Evolutionary conservation across 2,888 invertebrate genomes (phyloP).

Genomic region (Iphiclides podalirius): DNA sequence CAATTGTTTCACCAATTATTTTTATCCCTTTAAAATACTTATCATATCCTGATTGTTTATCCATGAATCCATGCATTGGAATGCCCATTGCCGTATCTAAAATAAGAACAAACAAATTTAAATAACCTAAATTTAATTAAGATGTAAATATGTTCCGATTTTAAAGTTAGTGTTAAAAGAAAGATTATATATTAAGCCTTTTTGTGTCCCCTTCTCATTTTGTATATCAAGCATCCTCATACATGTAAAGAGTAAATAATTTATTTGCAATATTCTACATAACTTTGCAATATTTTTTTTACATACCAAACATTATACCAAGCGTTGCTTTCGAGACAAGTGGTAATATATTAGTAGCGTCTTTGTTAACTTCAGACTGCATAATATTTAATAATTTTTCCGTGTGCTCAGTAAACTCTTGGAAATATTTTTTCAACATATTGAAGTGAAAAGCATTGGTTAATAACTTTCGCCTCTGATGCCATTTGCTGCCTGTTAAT

Average conservation of each 20-base stretch:
- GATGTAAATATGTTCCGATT: too few relatives aligned
- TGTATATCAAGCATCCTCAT: too few relatives aligned
- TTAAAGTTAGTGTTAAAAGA: too few relatives aligned
- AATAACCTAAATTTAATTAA: too few relatives aligned
- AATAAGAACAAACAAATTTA: not conserved
- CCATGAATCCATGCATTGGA: not conserved
- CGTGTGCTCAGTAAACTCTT: constrained; percentile 52
- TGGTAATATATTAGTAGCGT: constrained; percentile 15
- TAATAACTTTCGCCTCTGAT: constrained; percentile 58
- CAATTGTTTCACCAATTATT: constrained; percentile 17
- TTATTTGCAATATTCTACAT: too few relatives aligned
- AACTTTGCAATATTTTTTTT: constrained; percentile 1
- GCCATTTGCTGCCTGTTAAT: constrained; percentile 47
- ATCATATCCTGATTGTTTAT: not conserved
- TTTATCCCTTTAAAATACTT: constrained; percentile 29
- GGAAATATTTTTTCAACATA: constrained; percentile 54
- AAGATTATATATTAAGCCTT: too few relatives aligned
- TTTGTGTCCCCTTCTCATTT: too few relatives aligned
- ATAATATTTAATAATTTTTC: constrained; percentile 39
- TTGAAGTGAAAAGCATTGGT: constrained; percentile 70
- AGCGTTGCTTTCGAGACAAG: constrained; percentile 21
- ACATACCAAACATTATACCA: constrained; percentile 30
- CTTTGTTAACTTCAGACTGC: constrained; percentile 13
- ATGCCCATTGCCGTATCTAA: not conserved
- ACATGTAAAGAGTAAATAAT: too few relatives aligned